Evolutionary conservation across 2,113 vertebrate species (phyloP), one percentile per base, ranked within the genome.

Genomic region (Paedocypris sp.): DNA sequence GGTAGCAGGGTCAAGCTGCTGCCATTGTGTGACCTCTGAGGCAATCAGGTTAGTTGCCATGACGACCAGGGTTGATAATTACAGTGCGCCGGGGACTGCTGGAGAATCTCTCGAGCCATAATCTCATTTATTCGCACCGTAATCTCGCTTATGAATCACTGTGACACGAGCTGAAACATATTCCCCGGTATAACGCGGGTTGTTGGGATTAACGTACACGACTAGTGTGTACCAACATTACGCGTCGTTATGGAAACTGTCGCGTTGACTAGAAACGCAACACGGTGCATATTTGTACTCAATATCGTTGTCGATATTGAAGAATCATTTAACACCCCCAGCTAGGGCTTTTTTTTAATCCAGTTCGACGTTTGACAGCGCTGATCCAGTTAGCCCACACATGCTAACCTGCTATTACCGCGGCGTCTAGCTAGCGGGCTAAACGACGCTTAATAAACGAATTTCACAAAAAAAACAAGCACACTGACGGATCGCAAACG

Each of bases 1-100:
- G 81, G 77, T 80, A 80, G 54, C 54, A 62, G 77, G 82, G 78
- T 84, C 78, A 72, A 80, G 73, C 73, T 71, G 74, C 72, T 78
- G 73, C 80, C 64, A 79, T 83, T 82, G 76, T 79, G 70, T 84
- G 84, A 85, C 84, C 85, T 84, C 73, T 76, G 72, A 73, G 75
- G 73, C 64, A 71, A 79, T 77, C 64, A 76, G 76, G 66, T 68
- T 71, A 72, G 64, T 76, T 74, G 66, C 72, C 70, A 73, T 66
- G 62, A 50, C 52, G 74, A 79, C 72, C 47, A 69, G 49, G 65
- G 42, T 54, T 59, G 69, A 68, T 66, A 71, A 71, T 71, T 69
- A 62, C 66, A 67, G 60, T 64, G 60, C 43, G 47, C 23, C 29
- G 31, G 29, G 32, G 46, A 16, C 61, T 15, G 26, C 4, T 50